Evolutionary conservation across 1,140 invertebrate genomes (phyloP), one percentile per base, ranked within the genome.

Genomic region (Druon quercuslanigerum): DNA sequence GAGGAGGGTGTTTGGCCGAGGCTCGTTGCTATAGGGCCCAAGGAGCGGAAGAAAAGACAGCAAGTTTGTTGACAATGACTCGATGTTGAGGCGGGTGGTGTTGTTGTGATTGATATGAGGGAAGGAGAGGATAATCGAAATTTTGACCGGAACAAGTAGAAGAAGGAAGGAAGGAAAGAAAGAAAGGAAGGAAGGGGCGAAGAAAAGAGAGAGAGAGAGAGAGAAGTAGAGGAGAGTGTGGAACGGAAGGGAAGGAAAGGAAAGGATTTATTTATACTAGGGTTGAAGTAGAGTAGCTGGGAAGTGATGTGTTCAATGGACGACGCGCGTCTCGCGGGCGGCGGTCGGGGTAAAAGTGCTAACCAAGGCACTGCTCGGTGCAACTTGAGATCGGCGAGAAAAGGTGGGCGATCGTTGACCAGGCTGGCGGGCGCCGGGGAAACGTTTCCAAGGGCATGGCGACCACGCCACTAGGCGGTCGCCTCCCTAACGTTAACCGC

Each of bases 381-480:
- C 81, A 79, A 82, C 74, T 83, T 79, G 75, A 79, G 83, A 88
- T 85, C 87, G 82, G 84, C 79, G 87, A 84, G 85, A 86, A 87
- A 85, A 86, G 87, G 79, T 82, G 84, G 85, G 83, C 86, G 83
- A 84, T 89, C 86, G 90, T 89, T 89, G 89, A 89, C 83, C 89
- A 91, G 90, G 90, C 89, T 90, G 89, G 90, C 90, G 90, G 90
- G 90, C 85, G 87, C 88, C 87, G 88, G 88, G 90, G 90, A 88
- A 90, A 89, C 86, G 89, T 89, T 89, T 90, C 86, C 86, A 91
- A 90, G 89, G 89, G 89, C 90, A 91, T 91, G 89, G 89, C 90
- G 90, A 90, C 90, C 88, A 91, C 90, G 90, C 90, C 89, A 91
- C 87, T 90, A 90, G 90, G 88, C 89, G 90, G 89, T 90, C 89